Base-by-base conservation (phyloP, 2,797 vertebrate species). In the Setipinna tenuifilis region DNA sequence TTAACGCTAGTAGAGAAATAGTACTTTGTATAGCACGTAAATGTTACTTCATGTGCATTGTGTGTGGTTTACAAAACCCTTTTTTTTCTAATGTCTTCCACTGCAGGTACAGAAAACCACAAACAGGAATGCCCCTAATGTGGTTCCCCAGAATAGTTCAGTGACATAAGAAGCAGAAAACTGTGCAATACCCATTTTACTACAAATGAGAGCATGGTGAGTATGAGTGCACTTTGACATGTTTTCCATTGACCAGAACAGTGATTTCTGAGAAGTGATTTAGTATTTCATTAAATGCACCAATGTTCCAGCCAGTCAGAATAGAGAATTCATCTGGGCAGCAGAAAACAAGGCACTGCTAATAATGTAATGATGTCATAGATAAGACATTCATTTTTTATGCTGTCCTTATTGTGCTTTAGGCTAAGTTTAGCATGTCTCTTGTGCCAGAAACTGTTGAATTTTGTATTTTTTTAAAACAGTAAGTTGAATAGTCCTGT, bases 201-300 rank as follows among this genome's bases (percentile, higher is more conserved):
- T 41, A 78, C 16, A 44, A 78, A 44, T 21, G 10, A 78, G 35
- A 11, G 16, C 31, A 78, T 41, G 35, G 41, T 41, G 71, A 41
- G 71, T 21, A 78, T 21, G 71, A 78, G 71, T 31, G 17, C 71
- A 44, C 35, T 78, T 78, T 78, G 71, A 78, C 7, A 41, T 44
- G 31, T 25, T 14, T 65, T 65, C 23, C 25, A 68, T 12, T 25
- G 25, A 31, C 25, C 28, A 31, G 14, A 71, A 12, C 25, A 71
- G 28, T 44, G 35, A 44, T 17, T 41, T 44, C 71, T 41, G 31
- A 78, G 35, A 35, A 44, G 35, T 44, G 19, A 41, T 78, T 78
- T 41, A 71, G 65, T 44, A 78, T 17, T 41, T 78, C 71, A 78
- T 78, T 78, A 78, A 71, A 71, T 35, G 65, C 31, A 14, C 25